A percentile compares a stretch with the other conserved stretches of the same genome.
These are phyloP conservation scores for Mesorhabditis sp. DNA, from an alignment of 2,888 invertebrate species.

Conservation along the genomic window DNA sequence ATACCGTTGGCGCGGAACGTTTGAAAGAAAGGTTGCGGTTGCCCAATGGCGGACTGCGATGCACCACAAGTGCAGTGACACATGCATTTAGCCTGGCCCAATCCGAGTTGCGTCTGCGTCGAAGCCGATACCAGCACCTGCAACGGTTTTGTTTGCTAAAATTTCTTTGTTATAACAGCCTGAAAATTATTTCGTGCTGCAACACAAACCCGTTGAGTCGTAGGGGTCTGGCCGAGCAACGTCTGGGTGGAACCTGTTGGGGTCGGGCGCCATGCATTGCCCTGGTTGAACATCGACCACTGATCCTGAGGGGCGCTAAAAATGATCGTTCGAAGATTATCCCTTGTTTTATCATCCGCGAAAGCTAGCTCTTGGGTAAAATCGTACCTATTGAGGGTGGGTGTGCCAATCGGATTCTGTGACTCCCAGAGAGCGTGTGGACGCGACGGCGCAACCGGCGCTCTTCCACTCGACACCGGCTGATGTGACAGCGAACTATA, in stretches of 20 bases:
- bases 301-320: not conserved
- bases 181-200: not conserved
- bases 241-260: not conserved
- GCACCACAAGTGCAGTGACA: constrained; percentile 26
- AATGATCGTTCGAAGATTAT: not conserved
- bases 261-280: not conserved
- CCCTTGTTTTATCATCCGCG: no score
- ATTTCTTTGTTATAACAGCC: not conserved
- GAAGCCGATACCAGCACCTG: constrained; percentile 7
- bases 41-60: not conserved
- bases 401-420: not conserved
- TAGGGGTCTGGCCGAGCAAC: not conserved
- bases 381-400: not conserved
- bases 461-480: not conserved
- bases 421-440: constrained; percentile 5
- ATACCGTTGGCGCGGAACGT: not conserved
- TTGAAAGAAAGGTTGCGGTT: not conserved
- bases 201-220: not conserved
- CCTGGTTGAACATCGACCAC: not conserved
- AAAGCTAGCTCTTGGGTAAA: not conserved
- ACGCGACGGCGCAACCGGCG: not conserved
- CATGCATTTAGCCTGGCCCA: constrained; percentile 17
- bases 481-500: not conserved
- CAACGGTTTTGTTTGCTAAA: not conserved
- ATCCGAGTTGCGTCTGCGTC: constrained; percentile 11